Percentiles rank a stretch among this genome's conserved stretches.
phyloP scores from a whole-genome alignment of 1,140 invertebrate species.

The Armadillidium nasatum region DNA sequence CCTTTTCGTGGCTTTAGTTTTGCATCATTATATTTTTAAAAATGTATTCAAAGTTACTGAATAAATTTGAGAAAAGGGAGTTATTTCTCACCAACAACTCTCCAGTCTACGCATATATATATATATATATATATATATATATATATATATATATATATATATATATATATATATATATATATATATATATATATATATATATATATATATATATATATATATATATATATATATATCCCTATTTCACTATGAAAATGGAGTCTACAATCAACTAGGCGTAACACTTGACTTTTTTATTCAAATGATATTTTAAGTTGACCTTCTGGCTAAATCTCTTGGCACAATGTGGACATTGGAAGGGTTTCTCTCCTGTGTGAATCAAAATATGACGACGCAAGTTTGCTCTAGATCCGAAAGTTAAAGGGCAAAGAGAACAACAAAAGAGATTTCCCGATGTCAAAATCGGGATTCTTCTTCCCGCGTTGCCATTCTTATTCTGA shows the following conservation, averaged over 20 bases:
- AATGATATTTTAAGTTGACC: not conserved
- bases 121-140: conserved; percentile 1
- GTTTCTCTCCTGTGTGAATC: conserved; percentile 21
- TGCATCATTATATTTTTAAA: too few species aligned
- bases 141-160: conserved; percentile 4
- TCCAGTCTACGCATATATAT: too few species aligned
- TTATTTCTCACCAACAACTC: too few species aligned
- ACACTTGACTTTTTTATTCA: not conserved
- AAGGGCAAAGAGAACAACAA: conserved; percentile 14
- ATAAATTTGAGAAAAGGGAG: too few species aligned
- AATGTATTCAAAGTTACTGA: too few species aligned
- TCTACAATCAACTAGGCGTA: not conserved
- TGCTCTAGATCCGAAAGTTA: conserved; percentile 22
- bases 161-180: conserved; percentile 20
- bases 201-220: conserved; percentile 17
- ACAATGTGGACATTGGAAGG: conserved; percentile 19
- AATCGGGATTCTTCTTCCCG: too few species aligned
- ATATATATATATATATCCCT: not conserved
- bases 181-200: conserved; percentile 22
- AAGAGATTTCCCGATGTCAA: too few species aligned
- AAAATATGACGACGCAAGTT: conserved; percentile 16
- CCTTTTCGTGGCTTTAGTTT: too few species aligned
- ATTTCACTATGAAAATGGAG: too few species aligned
- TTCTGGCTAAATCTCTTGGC: too few species aligned
- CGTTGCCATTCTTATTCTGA: too few species aligned